Evolutionary conservation across 2,888 invertebrate genomes (phyloP).

Genomic region (Glaucopsyche alexis): DNA sequence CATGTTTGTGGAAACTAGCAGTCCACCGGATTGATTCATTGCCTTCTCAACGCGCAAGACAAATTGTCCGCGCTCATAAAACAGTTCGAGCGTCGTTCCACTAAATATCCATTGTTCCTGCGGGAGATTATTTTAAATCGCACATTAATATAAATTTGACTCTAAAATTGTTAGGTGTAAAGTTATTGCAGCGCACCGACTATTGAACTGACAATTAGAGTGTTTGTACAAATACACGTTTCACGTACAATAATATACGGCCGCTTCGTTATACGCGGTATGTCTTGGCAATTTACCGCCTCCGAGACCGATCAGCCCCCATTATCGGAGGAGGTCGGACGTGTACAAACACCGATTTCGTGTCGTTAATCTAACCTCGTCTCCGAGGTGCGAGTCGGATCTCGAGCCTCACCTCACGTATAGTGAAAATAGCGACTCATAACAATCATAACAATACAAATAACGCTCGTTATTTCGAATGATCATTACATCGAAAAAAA

Average conservation of each 20-base stretch:
- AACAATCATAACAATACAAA: conserved; percentile 63
- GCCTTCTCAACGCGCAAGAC: conserved; percentile 48
- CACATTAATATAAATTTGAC: not conserved
- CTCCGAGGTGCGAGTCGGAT: conserved; percentile 65
- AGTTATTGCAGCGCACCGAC: not conserved
- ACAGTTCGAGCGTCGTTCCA: conserved; percentile 32
- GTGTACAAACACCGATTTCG: conserved; percentile 79
- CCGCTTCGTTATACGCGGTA: conserved; percentile 68
- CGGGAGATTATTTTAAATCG: conserved; percentile 12
- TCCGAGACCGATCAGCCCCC: conserved; percentile 72
- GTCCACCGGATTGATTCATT: conserved; percentile 72
- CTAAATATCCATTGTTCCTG: conserved; percentile 6
- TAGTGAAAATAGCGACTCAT: conserved; percentile 63
- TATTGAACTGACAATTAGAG: conserved; percentile 58
- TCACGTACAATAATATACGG: conserved; percentile 56
- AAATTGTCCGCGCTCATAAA: conserved; percentile 42
- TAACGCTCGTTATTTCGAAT: conserved; percentile 36
- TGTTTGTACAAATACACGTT: conserved; percentile 48
- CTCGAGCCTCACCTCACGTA: conserved; percentile 71
- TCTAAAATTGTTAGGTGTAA: conserved; percentile 14
- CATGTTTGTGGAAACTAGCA: conserved; percentile 75
- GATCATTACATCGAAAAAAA: conserved; percentile 32
- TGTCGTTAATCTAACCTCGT: conserved; percentile 70
- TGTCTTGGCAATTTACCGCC: conserved; percentile 72
- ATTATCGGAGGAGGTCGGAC: conserved; percentile 78